Conservation (phyloP, 2,797 vertebrate species). For the Tapirus indicus region DNA sequence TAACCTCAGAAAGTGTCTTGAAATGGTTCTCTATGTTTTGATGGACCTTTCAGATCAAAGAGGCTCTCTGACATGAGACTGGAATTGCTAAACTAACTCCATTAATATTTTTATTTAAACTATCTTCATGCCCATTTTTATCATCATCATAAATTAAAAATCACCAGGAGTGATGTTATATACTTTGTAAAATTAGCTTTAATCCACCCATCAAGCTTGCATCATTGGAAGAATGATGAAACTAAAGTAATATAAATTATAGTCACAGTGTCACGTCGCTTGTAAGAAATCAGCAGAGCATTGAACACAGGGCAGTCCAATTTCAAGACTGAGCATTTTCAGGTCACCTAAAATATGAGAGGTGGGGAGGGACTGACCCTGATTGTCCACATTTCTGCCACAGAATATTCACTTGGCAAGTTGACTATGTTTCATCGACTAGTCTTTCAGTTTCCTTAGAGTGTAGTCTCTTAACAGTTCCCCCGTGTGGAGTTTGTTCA, state of each 20-base stretch:
- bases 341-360: conserved; percentile 1
- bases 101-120: conserved; percentile 28
- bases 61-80: background rate
- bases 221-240: conserved; percentile 12
- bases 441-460: background rate
- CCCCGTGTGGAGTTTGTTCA: background rate
- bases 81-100: background rate
- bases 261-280: background rate
- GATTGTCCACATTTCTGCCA: background rate
- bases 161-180: background rate
- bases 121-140: background rate
- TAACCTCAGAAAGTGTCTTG: background rate
- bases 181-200: background rate
- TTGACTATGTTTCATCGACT: background rate
- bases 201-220: background rate
- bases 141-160: background rate
- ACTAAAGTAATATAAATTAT: background rate
- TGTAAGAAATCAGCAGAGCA: background rate
- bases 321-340: conserved; percentile 20
- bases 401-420: background rate
- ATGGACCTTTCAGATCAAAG: background rate
- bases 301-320: background rate
- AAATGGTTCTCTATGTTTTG: background rate
- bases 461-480: conserved; percentile 26
- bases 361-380: background rate